Conservation (phyloP, 2,797 vertebrate genomes). For the Podarcis lilfordi region DNA sequence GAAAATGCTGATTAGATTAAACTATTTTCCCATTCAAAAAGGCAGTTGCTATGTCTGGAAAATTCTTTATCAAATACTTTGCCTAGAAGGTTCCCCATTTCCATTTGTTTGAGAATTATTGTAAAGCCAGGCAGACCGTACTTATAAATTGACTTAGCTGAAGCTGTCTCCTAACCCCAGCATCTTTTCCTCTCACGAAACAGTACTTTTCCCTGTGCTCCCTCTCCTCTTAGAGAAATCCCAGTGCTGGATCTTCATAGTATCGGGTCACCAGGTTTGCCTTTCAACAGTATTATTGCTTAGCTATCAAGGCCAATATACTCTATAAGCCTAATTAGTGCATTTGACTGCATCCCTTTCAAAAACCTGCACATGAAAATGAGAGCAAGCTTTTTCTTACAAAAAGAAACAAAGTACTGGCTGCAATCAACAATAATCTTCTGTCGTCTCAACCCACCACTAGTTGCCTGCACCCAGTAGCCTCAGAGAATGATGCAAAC, state of each 20-base stretch:
- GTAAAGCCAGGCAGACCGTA: neutral
- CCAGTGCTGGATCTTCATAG: neutral
- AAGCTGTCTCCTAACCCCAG: neutral
- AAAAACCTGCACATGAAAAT: too few relatives aligned
- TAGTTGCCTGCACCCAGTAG: neutral
- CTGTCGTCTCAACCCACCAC: too few relatives aligned
- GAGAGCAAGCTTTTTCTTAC: too few relatives aligned
- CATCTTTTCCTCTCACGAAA: neutral
- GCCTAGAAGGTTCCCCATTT: accelerated
- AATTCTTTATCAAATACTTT: accelerated
- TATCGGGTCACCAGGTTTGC: neutral
- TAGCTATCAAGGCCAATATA: neutral
- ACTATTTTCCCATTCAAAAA: constrained; percentile 12
- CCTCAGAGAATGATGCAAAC: too few relatives aligned
- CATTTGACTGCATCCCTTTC: too few relatives aligned
- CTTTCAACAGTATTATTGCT: neutral
- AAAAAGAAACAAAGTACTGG: too few relatives aligned
- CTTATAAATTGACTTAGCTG: neutral
- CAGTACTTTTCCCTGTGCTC: neutral
- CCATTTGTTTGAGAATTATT: neutral
- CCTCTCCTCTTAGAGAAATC: neutral
- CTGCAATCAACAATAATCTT: too few relatives aligned
- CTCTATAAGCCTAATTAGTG: neutral
- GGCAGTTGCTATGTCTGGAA: accelerated
- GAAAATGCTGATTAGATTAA: constrained; percentile 2